Base-by-base conservation (phyloP, 2,797 vertebrate species). In the Hozukius guyotensis region DNA sequence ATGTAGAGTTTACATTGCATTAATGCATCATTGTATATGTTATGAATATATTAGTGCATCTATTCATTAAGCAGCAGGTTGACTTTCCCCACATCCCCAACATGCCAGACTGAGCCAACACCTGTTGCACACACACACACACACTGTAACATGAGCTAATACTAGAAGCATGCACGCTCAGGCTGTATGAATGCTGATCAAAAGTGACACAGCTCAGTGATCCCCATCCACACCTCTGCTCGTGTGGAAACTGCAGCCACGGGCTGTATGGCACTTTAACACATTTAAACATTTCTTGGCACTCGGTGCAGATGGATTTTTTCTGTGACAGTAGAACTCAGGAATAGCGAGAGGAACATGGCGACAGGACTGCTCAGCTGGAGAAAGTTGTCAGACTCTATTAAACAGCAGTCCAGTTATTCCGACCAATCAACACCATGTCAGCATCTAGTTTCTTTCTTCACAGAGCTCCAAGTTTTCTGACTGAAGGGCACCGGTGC, bases 141-240 rank as follows among this genome's bases (percentile, higher is more conserved):
- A 49, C 46, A 20, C 56, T 25, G 62, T 12, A 32, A 32, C 42
- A 25, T 38, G n/a, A 59, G 38, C 6, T 12, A 22, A 38, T 18
- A 24, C 20, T 9, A 8, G 36, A 27, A 20, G 6, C 22, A 24
- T 56, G 55, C 27, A 52, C 49, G 62, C 78, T 74, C 20, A 25
- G 12, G 42, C 69, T 71, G 61, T 34, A 70, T 64, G 57, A 64
- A 52, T 32, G 66, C 73, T 87, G 83, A 86, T 86, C 65, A 79
- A 62, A 70, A 84, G 78, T 56, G 80, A 88, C 83, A 82, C 77
- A 29, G 81, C 63, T 87, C 84, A 82, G 1, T 36, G 75, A 79
- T 73, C 62, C 75, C 31, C 42, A 55, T 81, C 81, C 77, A 67
- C 86, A 82, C 78, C 63, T 83, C 72, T 25, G 11, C 20, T 62